Evolutionary conservation across 2,888 invertebrate genomes (phyloP), one percentile per base, ranked within the genome.

Genomic region (Agelastica alni): DNA sequence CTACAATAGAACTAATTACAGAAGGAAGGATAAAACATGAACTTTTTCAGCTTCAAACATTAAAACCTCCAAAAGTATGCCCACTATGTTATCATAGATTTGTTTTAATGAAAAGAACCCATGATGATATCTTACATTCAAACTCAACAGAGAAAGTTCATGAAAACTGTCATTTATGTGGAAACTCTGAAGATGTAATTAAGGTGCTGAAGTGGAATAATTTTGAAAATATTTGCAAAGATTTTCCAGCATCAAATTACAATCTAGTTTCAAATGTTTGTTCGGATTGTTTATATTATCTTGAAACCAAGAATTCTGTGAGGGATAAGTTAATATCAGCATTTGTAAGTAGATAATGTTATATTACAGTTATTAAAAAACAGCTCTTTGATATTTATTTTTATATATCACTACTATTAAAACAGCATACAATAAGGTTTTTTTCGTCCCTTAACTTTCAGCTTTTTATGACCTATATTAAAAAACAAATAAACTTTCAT

Each of bases 41-140:
- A n/a, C 4, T 31, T 7, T 51, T 51, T 37, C 9, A 53, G 52
- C 41, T 53, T n/a, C 10, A 14, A 14, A 16, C 14, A 26, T 16
- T 53, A 16, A 17, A n/a, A 41, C 45, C 45, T 4, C 17, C 31
- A 17, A 53, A 41, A 31, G 36, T 46, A 4, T 53, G 52, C 16
- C 52, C 46, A 0, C 12, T 53, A 4, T 53, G 52, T 46, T 39
- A 46, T 12, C 52, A 53, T 14, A 45, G 45, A 22, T 30, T 53
- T n/a, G 36, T 44, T 26, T n/a, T 46, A 39, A 45, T 53, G 30
- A 37, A 41, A 14, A 28, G 37, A 26, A 46, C 45, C 13, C 7
- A 46, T n/a, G 32, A 41, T 10, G 26, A 37, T 22, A 53, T 37
- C 17, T 18, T 48, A 39, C 26, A 48, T 20, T 39, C 52, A 13